Conservation (phyloP, 2,113 vertebrate species). For the Chelonoidis abingdonii region DNA sequence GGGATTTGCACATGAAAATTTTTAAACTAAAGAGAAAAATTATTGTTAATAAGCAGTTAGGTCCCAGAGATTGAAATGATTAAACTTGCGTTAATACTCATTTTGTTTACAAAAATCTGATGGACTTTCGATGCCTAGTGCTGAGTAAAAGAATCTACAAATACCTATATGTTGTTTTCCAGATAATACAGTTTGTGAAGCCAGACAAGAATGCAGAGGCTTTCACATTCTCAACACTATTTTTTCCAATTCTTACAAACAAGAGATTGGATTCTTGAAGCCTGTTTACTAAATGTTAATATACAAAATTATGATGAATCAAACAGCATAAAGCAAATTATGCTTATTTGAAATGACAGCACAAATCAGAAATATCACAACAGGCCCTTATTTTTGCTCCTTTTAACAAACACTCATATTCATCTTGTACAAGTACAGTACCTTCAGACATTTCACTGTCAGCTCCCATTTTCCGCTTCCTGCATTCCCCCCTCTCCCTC, state of each 20-base stretch:
- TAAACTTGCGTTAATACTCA: not conserved
- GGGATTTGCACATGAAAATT: not conserved
- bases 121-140: not conserved
- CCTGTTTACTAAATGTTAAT: not conserved
- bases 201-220: not conserved
- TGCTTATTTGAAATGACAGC: not conserved
- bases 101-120: not conserved
- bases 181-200: not conserved
- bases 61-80: not conserved
- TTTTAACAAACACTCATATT: constrained; percentile 53
- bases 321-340: not conserved
- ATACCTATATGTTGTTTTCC: not conserved
- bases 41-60: not conserved
- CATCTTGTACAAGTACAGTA: constrained; percentile 40
- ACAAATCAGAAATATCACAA: constrained; percentile 12
- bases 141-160: not conserved
- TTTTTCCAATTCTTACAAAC: not conserved
- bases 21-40: not conserved
- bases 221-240: not conserved
- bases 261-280: not conserved
- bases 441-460: constrained; percentile 63
- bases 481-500: constrained; percentile 71
- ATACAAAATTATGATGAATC: not conserved
- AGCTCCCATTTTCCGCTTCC: constrained; percentile 77
- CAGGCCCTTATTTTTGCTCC: constrained; percentile 25